A percentile compares a stretch with the other conserved stretches of the same genome.
Evolutionary conservation across 1,140 invertebrate species (phyloP).

Genomic region (Neodiprion virginianus): DNA sequence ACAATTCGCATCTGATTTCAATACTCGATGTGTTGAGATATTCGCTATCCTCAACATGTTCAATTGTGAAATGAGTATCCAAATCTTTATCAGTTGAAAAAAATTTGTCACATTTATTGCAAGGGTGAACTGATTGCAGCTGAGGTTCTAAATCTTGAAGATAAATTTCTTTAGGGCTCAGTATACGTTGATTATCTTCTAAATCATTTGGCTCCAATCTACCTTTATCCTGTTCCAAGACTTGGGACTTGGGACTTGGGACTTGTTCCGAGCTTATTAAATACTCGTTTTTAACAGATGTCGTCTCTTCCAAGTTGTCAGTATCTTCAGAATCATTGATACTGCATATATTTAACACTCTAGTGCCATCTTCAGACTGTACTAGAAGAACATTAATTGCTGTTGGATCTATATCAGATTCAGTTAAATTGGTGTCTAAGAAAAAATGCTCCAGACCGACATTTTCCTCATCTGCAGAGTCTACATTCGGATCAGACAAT

Average conservation of each 20-base stretch:
- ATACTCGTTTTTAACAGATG: not conserved
- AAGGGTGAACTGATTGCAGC: not conserved
- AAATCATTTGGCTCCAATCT: conserved; percentile 6
- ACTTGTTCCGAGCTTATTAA: not conserved
- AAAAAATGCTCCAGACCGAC: conserved; percentile 16
- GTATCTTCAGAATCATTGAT: conserved; percentile 8
- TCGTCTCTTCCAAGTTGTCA: not conserved
- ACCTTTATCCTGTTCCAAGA: not conserved
- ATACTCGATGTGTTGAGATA: conserved; percentile 8
- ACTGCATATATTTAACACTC: conserved; percentile 29
- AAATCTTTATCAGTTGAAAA: conserved; percentile 3
- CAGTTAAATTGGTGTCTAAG: conserved; percentile 26
- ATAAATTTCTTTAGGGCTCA: not conserved
- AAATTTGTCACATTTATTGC: not conserved
- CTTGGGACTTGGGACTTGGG: not conserved
- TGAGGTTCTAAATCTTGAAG: conserved; percentile 1
- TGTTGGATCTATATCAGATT: conserved; percentile 24
- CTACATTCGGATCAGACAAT: conserved; percentile 17
- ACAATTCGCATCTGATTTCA: conserved; percentile 34
- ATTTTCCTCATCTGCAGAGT: conserved; percentile 19
- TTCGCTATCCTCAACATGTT: conserved; percentile 21
- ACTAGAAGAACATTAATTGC: conserved; percentile 31
- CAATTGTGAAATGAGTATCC: not conserved
- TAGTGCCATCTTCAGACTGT: conserved; percentile 27
- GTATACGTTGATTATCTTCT: not conserved